A percentile compares a stretch with the other conserved stretches of the same genome.
Conservation (phyloP, 2,113 vertebrate species). For the Zapornia atra region DNA sequence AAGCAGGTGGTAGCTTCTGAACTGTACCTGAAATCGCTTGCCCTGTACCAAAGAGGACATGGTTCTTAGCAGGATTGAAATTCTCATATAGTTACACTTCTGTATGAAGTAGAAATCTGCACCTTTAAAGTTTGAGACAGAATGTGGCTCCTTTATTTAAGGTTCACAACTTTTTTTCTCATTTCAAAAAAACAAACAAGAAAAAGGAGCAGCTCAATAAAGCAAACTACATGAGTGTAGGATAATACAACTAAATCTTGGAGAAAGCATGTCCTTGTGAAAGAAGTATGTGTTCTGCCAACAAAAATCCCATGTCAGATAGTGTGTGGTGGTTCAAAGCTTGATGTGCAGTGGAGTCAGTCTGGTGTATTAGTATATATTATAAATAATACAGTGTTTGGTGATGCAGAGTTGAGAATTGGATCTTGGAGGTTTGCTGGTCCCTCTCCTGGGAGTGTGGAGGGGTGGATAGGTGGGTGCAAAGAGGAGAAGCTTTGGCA, state of each 20-base stretch:
- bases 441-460: neutral
- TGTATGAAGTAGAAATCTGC: neutral
- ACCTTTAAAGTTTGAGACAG: neutral
- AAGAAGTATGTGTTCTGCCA: neutral
- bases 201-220: neutral
- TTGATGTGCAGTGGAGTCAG: neutral
- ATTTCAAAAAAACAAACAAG: neutral
- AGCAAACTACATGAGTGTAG: neutral
- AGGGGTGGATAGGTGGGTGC: neutral
- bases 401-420: neutral
- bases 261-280: neutral
- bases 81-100: neutral
- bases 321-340: neutral
- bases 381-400: neutral
- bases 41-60: neutral
- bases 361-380: neutral
- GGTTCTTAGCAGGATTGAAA: neutral
- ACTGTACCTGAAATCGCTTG: neutral
- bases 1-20: neutral
- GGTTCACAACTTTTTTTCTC: neutral
- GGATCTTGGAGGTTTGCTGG: neutral
- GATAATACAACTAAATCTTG: neutral
- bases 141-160: neutral
- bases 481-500: neutral
- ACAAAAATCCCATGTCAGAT: neutral